These are phyloP conservation scores for Ranitomeya variabilis DNA, from an alignment of 2,113 vertebrate species.

Conservation along the genomic window DNA sequence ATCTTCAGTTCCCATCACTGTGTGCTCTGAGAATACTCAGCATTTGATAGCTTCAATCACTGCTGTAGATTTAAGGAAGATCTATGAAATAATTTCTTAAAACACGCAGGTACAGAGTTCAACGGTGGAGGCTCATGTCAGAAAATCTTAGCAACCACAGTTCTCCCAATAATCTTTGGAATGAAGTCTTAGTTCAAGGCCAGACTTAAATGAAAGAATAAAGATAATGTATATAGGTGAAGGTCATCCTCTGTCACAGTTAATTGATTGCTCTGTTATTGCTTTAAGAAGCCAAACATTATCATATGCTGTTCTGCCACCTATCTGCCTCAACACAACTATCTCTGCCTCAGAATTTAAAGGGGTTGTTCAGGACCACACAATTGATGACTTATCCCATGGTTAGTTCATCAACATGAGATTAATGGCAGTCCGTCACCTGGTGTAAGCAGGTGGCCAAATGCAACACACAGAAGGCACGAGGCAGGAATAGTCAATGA, in stretches of 20 bases:
- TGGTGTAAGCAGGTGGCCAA: too few relatives aligned
- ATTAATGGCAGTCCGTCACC: too few relatives aligned
- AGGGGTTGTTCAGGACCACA: too few relatives aligned
- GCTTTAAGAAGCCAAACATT: neutral
- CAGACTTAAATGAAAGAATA: neutral
- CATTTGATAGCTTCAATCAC: neutral
- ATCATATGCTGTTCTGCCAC: neutral
- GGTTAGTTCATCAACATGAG: too few relatives aligned
- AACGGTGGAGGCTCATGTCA: neutral
- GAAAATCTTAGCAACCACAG: slow-evolving; percentile 25
- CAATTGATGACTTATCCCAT: too few relatives aligned
- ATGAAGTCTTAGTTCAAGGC: slow-evolving; percentile 42
- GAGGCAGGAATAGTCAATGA: too few relatives aligned
- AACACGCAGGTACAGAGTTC: neutral
- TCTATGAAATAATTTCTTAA: neutral
- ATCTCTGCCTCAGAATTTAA: neutral
- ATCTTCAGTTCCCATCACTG: neutral
- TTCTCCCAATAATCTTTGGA: slow-evolving; percentile 31
- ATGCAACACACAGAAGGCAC: too few relatives aligned
- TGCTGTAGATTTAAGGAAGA: neutral
- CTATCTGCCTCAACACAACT: neutral
- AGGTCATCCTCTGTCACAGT: neutral
- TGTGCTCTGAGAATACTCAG: neutral
- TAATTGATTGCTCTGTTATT: slow-evolving; percentile 31
- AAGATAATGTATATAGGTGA: slow-evolving; percentile 36